Base-by-base conservation (phyloP, 2,888 invertebrate genomes). In the Lasioglossum marginatum region DNA sequence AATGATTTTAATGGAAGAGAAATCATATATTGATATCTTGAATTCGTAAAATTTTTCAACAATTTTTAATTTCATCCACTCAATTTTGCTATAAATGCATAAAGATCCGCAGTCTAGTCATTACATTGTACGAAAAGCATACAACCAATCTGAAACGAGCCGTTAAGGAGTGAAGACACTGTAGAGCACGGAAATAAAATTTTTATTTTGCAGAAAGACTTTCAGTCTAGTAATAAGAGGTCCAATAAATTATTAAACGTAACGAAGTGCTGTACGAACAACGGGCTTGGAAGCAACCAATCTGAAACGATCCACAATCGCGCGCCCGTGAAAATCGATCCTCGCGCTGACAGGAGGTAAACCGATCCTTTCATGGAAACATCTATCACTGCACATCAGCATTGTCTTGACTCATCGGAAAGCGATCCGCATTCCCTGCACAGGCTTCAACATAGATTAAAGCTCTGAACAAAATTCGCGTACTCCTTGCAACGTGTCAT, bases 321-420 rank as follows among this genome's bases (percentile, higher is more conserved):
- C 23, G 70, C 14, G 45, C 10, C 10, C n/a, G 48, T n/a, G 70
- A 31, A 43, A 78, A 78, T 63, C 37, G 52, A 76, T 70, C 48
- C 31, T 16, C 34, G 40, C 34, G 75, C 81, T 70, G 77, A 81
- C 77, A 68, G n/a, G 14, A 34, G 45, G 77, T 77, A 74, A 83
- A 43, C n/a, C 52, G 57, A 83, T 52, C 68, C 68, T 34, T 27
- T 43, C 66, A 16, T 34, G 37, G 16, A 14, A 19, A 2, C 71
- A 10, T 19, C 71, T 43, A 71, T 16, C 71, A 16, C n/a, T 31
- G 10, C 23, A 3, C 52, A 23, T 23, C 52, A 23, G 66, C 31
- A 66, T 34, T 27, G 60, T 60, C 60, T 27, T 31, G 60, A 60
- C 27, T 60, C 60, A 60, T 31, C 60, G 60, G 14, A 60, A 60